Percentiles rank a stretch among this genome's conserved stretches.
Conservation (phyloP, 2,888 invertebrate species). For the Formica aserva region DNA sequence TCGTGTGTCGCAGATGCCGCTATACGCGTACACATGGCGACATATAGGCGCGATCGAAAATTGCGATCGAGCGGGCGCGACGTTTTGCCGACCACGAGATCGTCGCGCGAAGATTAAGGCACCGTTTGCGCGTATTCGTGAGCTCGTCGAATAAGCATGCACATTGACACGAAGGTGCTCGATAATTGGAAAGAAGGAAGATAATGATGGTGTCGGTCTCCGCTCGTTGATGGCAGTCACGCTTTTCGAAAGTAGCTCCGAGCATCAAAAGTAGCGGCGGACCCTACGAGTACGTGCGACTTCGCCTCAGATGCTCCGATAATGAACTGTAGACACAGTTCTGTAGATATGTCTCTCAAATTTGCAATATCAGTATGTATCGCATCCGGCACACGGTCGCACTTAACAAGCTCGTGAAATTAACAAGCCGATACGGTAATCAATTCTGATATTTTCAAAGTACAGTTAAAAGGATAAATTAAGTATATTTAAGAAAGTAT, state of each 20-base stretch:
- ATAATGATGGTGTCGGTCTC: conserved; percentile 66
- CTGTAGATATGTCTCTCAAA: conserved; percentile 69
- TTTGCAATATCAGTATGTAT: conserved; percentile 67
- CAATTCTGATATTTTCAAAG: background rate
- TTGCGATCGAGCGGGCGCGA: conserved; percentile 62
- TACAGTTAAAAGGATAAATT: no score
- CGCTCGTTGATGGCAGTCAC: conserved; percentile 65
- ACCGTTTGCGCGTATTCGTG: conserved; percentile 29
- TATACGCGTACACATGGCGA: conserved; percentile 35
- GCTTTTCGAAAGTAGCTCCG: conserved; percentile 61
- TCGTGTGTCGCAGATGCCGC: conserved; percentile 57
- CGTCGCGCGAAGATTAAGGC: conserved; percentile 62
- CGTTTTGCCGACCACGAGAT: conserved; percentile 61
- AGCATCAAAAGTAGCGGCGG: conserved; percentile 13
- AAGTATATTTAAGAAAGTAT: background rate
- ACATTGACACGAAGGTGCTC: conserved; percentile 57
- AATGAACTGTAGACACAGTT: conserved; percentile 57
- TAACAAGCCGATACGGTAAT: conserved; percentile 1
- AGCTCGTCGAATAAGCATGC: conserved; percentile 34
- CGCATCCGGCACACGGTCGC: conserved; percentile 63
- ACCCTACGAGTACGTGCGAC: conserved; percentile 37
- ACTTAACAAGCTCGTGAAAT: conserved; percentile 63
- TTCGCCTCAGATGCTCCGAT: conserved; percentile 66
- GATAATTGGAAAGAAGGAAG: conserved; percentile 64
- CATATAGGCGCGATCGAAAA: conserved; percentile 62